Evolutionary conservation across 2,113 vertebrate species (phyloP).

Genomic region (Sander lucioperca): DNA sequence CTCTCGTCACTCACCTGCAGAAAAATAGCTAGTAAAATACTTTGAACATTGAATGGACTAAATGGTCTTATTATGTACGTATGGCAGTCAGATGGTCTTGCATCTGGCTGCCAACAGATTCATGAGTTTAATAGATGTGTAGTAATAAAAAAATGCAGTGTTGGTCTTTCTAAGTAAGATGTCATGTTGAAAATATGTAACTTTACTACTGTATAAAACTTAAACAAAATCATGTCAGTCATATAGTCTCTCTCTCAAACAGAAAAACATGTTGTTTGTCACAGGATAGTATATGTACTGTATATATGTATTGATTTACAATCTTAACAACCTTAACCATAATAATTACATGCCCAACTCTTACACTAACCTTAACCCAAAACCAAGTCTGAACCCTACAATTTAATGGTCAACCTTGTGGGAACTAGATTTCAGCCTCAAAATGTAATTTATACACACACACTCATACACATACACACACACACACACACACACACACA

Average conservation of each 20-base stretch:
- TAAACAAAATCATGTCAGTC: no score
- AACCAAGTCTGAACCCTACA: background rate
- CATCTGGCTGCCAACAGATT: conserved; percentile 23
- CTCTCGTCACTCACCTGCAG: conserved; percentile 7
- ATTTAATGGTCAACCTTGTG: background rate
- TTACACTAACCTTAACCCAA: background rate
- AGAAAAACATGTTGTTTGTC: background rate
- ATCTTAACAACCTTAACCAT: background rate
- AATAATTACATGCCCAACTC: background rate
- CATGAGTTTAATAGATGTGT: background rate
- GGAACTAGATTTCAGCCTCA: background rate
- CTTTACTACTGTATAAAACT: no score
- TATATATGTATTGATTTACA: no score
- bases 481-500: background rate
- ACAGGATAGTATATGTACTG: background rate
- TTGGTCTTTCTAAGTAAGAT: background rate
- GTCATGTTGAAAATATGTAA: background rate
- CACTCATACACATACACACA: background rate
- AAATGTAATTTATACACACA: conserved; percentile 8
- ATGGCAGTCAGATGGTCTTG: conserved; percentile 39
- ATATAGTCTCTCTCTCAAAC: no score
- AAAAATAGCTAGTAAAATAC: background rate
- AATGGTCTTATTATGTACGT: conserved; percentile 8
- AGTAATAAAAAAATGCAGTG: background rate
- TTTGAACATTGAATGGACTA: background rate